phyloP scores from a whole-genome alignment of 2,797 vertebrate species.

The Pseudocheirus occidentalis region DNA sequence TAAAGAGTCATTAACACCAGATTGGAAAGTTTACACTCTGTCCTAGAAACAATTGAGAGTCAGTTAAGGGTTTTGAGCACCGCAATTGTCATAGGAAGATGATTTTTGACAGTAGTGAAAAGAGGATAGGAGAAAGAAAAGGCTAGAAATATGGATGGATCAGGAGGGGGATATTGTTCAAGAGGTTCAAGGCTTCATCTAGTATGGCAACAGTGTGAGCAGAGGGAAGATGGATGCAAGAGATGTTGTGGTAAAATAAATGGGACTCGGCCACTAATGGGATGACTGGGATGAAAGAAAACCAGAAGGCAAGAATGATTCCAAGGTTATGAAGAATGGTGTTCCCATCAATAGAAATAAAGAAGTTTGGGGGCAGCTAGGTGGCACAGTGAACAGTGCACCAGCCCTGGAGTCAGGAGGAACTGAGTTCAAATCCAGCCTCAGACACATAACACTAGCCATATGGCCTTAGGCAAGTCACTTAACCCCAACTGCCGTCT shows the following conservation, averaged over 20 bases:
- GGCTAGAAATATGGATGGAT: not conserved
- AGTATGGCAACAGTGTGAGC: not conserved
- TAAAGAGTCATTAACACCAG: not conserved
- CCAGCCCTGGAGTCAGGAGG: too few species aligned
- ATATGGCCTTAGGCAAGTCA: too few species aligned
- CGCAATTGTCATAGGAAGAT: not conserved
- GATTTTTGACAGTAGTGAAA: not conserved
- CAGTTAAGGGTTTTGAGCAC: not conserved
- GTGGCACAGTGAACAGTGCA: too few species aligned
- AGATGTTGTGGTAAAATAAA: not conserved
- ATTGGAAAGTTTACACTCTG: not conserved
- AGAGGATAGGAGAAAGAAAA: not conserved
- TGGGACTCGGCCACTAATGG: not conserved
- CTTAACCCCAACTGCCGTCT: too few species aligned
- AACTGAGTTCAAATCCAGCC: too few species aligned
- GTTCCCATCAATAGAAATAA: not conserved
- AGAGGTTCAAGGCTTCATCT: not conserved
- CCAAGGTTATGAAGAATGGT: not conserved
- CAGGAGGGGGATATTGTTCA: not conserved
- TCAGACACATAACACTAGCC: too few species aligned
- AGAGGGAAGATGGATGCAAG: not conserved
- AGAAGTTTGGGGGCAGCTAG: not conserved
- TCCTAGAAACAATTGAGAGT: not conserved
- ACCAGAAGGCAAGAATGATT: not conserved
- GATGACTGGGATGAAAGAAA: not conserved